A percentile compares a stretch with the other conserved stretches of the same genome.
Evolutionary conservation across 2,797 vertebrate species (phyloP).

Genomic region (Nannoperca obscura): DNA sequence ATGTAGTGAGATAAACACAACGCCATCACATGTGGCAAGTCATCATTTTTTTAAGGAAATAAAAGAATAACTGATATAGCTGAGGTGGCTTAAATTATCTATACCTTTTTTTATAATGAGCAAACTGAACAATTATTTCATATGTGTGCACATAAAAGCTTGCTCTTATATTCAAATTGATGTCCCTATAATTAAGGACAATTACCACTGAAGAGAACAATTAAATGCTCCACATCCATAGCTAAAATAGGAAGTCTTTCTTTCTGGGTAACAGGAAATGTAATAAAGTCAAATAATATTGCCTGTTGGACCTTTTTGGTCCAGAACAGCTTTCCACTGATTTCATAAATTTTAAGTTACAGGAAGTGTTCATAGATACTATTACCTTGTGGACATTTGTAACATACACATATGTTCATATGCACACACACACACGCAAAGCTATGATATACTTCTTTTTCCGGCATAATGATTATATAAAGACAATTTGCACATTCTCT

Average conservation of each 20-base stretch:
- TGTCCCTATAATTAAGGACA: slow-evolving; percentile 13
- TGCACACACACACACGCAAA: slow-evolving; percentile 18
- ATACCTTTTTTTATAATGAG: slow-evolving; percentile 3
- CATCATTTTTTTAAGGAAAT: slow-evolving; percentile 9
- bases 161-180: slow-evolving; percentile 5
- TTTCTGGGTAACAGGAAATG: slow-evolving; percentile 25
- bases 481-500: slow-evolving; percentile 46
- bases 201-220: slow-evolving; percentile 4
- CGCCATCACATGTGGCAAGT: slow-evolving; percentile 4
- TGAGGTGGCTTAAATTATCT: background rate
- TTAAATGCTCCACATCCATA: slow-evolving; percentile 4
- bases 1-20: background rate
- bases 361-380: background rate
- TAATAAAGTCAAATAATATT: slow-evolving; percentile 36
- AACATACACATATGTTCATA: slow-evolving; percentile 22
- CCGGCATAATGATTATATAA: slow-evolving; percentile 50
- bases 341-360: slow-evolving; percentile 8
- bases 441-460: slow-evolving; percentile 29
- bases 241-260: background rate
- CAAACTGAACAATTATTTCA: background rate
- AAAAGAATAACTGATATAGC: background rate
- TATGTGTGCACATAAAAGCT: slow-evolving; percentile 5
- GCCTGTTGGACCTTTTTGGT: slow-evolving; percentile 6
- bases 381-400: background rate
- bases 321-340: slow-evolving; percentile 9